Percentiles rank a stretch among this genome's conserved stretches.
phyloP scores from a whole-genome alignment of 2,888 invertebrate species.

The Pristionchus entomophagus region DNA sequence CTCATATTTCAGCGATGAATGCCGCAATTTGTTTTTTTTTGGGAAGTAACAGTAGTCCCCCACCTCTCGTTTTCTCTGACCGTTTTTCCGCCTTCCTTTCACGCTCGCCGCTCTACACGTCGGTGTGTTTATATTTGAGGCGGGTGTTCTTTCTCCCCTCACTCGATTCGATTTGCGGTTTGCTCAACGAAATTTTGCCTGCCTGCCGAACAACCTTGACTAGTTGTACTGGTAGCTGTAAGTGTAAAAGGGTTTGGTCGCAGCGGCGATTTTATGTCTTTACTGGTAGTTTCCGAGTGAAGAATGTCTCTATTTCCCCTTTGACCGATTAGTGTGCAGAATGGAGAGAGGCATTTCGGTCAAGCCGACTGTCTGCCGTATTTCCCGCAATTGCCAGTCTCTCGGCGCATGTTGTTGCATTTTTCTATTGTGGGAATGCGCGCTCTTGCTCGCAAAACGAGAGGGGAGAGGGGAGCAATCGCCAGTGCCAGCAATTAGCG shows the following conservation, averaged over 20 bases:
- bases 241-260: neutral
- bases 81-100: neutral
- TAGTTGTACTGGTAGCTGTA: neutral
- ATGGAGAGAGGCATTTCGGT: too few relatives aligned
- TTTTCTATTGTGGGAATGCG: neutral
- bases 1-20: too few relatives aligned
- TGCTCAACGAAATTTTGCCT: neutral
- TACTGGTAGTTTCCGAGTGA: too few relatives aligned
- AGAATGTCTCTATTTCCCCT: too few relatives aligned
- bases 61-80: neutral
- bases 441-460: neutral
- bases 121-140: neutral
- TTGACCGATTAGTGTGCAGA: too few relatives aligned
- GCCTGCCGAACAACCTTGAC: neutral
- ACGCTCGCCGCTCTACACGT: conserved; percentile 15
- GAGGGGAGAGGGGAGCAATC: neutral
- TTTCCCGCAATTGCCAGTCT: neutral
- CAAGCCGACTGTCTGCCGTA: neutral
- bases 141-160: neutral
- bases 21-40: conserved; percentile 12
- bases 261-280: conserved; percentile 3
- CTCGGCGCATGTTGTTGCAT: neutral
- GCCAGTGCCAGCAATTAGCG: neutral
- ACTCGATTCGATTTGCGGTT: neutral
- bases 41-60: conserved; percentile 1